Evolutionary conservation across 2,797 vertebrate species (phyloP).

Genomic region (Catostomus latipinnis): DNA sequence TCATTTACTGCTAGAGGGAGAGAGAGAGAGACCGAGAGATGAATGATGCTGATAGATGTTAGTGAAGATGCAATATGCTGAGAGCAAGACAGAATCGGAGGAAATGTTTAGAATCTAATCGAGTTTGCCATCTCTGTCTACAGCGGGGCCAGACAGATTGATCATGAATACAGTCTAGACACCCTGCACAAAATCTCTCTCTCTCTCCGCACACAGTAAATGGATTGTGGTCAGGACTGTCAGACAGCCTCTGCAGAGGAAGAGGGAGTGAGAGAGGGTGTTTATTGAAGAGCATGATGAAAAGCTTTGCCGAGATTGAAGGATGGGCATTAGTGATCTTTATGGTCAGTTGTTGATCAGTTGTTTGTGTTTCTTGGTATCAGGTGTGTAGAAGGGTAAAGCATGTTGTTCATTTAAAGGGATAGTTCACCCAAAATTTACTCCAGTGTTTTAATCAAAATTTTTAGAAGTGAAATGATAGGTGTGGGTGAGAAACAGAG

Average conservation of each 20-base stretch:
- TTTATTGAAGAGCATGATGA: slow-evolving; percentile 1
- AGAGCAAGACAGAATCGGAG: slow-evolving; percentile 66
- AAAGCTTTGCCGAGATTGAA: too few species aligned
- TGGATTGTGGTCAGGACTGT: slow-evolving; percentile 31
- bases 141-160: slow-evolving; percentile 92
- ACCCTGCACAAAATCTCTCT: slow-evolving; percentile 77
- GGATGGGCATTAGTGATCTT: too few species aligned
- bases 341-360: too few species aligned
- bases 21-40: not conserved
- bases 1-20: slow-evolving; percentile 24
- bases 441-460: too few species aligned
- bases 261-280: slow-evolving; percentile 7
- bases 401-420: too few species aligned
- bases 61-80: slow-evolving; percentile 41
- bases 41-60: slow-evolving; percentile 36
- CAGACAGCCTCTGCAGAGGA: slow-evolving; percentile 11
- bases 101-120: slow-evolving; percentile 87
- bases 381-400: too few species aligned
- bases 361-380: too few species aligned
- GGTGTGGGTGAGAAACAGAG: too few species aligned
- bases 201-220: not conserved
- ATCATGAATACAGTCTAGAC: slow-evolving; percentile 99
- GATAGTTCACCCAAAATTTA: too few species aligned
- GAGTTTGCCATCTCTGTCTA: slow-evolving; percentile 86
- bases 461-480: too few species aligned